phyloP scores from a whole-genome alignment of 2,797 vertebrate species.

The Syndactyla subalaris region DNA sequence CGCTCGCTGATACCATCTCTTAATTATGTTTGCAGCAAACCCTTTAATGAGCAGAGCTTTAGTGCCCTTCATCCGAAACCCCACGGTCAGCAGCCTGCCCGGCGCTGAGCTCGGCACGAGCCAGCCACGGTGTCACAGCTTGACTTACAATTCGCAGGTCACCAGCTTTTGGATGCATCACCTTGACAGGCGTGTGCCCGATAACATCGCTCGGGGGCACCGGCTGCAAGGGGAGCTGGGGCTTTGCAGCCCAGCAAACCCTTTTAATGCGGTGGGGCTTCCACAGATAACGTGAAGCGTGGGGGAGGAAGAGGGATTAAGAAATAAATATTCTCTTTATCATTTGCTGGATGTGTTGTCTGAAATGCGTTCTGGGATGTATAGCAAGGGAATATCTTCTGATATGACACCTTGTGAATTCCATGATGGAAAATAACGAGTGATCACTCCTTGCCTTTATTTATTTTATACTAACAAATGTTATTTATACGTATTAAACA shows the following conservation, averaged over 20 bases:
- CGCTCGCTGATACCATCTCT: slow-evolving; percentile 51
- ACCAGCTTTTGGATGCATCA: slow-evolving; percentile 20
- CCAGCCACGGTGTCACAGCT: slow-evolving; percentile 12
- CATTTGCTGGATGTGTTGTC: not conserved
- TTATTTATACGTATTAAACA: not conserved
- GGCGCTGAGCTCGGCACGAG: slow-evolving; percentile 43
- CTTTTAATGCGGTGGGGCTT: not conserved
- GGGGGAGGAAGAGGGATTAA: not conserved
- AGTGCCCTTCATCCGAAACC: slow-evolving; percentile 27
- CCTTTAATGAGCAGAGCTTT: slow-evolving; percentile 63
- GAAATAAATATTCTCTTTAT: not conserved
- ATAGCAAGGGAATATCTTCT: not conserved
- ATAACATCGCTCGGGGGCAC: not conserved
- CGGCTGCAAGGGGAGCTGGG: not conserved
- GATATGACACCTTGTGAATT: not conserved
- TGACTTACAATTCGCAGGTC: slow-evolving; percentile 45
- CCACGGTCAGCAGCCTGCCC: slow-evolving; percentile 39
- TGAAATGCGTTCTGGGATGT: not conserved
- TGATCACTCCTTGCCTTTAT: not conserved
- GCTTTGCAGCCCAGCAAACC: not conserved
- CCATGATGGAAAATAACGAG: not conserved
- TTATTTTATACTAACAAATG: not conserved
- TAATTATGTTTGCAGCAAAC: slow-evolving; percentile 72
- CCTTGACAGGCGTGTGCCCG: slow-evolving; percentile 31
- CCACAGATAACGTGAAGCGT: not conserved